Conservation (phyloP, 35 echinoderm and acorn worm genomes). For the Apostichopus californicus region DNA sequence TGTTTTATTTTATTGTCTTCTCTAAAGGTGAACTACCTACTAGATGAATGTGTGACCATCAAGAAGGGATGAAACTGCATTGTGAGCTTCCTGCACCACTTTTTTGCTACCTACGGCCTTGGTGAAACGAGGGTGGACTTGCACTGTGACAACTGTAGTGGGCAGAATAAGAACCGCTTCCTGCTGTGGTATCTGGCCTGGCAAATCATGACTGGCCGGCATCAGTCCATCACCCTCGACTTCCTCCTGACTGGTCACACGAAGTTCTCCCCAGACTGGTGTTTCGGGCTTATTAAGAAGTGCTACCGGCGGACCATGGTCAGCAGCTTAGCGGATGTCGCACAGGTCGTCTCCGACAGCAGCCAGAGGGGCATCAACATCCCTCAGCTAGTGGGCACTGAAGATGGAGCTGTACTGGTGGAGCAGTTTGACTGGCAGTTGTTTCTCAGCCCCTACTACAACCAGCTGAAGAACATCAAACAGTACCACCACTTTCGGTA, state of each 20-base stretch:
- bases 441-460: slow-evolving; percentile 56
- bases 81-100: slow-evolving; percentile 40
- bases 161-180: slow-evolving; percentile 72
- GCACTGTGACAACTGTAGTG: slow-evolving; percentile 64
- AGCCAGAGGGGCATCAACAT: slow-evolving; percentile 48
- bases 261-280: slow-evolving; percentile 68
- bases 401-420: slow-evolving; percentile 39
- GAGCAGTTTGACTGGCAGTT: slow-evolving; percentile 58
- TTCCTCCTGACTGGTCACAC: slow-evolving; percentile 65
- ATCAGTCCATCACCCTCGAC: slow-evolving; percentile 35
- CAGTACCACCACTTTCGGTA: slow-evolving; percentile 48
- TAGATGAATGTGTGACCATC: slow-evolving; percentile 48
- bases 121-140: slow-evolving; percentile 38
- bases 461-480: slow-evolving; percentile 43
- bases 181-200: slow-evolving; percentile 62
- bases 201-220: slow-evolving; percentile 20
- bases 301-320: slow-evolving; percentile 1
- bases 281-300: slow-evolving; percentile 67
- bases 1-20: no score
- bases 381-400: slow-evolving; percentile 56
- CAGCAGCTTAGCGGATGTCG: slow-evolving; percentile 54
- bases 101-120: slow-evolving; percentile 33
- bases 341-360: neutral
- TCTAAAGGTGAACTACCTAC: slow-evolving; percentile 65
- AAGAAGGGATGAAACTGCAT: slow-evolving; percentile 42